Conservation (phyloP, 2,797 vertebrate species). For the Botia almorhae region DNA sequence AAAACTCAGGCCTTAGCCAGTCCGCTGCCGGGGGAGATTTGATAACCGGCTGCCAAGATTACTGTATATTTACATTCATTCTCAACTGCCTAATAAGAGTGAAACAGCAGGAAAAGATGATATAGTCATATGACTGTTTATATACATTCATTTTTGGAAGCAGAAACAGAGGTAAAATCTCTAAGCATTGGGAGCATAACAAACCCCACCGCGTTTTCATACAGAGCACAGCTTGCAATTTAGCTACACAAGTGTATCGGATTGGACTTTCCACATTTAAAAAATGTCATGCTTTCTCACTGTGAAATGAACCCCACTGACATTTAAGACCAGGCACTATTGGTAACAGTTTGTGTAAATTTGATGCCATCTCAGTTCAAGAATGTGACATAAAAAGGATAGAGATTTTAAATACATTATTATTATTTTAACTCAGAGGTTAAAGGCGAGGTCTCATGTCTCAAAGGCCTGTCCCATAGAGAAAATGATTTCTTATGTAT, state of each 20-base stretch:
- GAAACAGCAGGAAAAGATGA: conserved; percentile 63
- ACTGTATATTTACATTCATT: conserved; percentile 57
- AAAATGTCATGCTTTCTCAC: conserved; percentile 52
- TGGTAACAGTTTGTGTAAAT: conserved; percentile 51
- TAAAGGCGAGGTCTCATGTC: conserved; percentile 16
- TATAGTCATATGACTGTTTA: conserved; percentile 60
- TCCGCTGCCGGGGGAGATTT: conserved; percentile 47
- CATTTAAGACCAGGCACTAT: conserved; percentile 49
- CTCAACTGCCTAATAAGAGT: conserved; percentile 54
- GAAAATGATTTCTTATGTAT: background rate
- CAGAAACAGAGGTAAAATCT: conserved; percentile 51
- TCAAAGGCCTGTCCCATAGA: background rate
- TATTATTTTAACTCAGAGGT: conserved; percentile 30
- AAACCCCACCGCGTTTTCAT: conserved; percentile 59
- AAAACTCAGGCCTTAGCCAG: conserved; percentile 56
- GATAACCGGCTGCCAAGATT: conserved; percentile 53
- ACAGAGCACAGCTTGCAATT: conserved; percentile 58
- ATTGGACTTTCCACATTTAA: conserved; percentile 54
- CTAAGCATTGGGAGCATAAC: conserved; percentile 47
- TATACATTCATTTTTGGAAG: conserved; percentile 61
- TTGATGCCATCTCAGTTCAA: conserved; percentile 46
- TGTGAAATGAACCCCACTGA: conserved; percentile 54
- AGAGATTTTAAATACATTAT: conserved; percentile 35
- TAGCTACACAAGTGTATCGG: conserved; percentile 57
- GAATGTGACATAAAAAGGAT: conserved; percentile 56